These are phyloP conservation scores for Drosophila sordidula DNA, from an alignment of 2,888 invertebrate genomes.

Conservation along the genomic window DNA sequence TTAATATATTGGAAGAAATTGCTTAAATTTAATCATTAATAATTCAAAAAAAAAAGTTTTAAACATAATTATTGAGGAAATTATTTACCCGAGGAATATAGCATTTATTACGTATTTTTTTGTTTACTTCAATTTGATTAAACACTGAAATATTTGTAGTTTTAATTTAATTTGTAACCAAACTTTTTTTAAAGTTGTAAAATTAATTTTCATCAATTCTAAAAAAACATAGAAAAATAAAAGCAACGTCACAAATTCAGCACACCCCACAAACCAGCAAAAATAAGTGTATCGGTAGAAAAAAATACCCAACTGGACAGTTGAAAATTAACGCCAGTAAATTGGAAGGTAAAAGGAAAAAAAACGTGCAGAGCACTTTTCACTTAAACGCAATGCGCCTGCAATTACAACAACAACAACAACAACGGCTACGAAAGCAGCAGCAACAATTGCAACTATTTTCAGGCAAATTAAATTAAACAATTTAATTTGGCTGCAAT, in stretches of 20 bases:
- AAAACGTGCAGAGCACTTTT: slow-evolving; percentile 59
- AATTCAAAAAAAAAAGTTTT: background rate
- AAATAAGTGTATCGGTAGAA: background rate
- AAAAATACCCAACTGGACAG: slow-evolving; percentile 33
- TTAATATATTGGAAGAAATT: too few species aligned
- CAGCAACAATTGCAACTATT: slow-evolving; percentile 51
- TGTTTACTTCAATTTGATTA: too few species aligned
- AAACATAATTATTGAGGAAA: too few species aligned
- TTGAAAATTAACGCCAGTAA: slow-evolving; percentile 48
- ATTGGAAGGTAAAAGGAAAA: slow-evolving; percentile 19
- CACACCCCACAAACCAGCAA: background rate
- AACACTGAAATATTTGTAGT: too few species aligned
- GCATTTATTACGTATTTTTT: too few species aligned
- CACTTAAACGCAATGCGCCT: slow-evolving; percentile 56
- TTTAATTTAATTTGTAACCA: too few species aligned
- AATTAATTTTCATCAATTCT: too few species aligned
- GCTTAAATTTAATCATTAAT: background rate
- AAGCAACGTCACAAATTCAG: background rate
- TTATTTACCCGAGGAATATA: too few species aligned
- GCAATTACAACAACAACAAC: slow-evolving; percentile 52
- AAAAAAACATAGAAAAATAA: too few species aligned
- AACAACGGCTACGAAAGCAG: slow-evolving; percentile 21
- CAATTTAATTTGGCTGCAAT: slow-evolving; percentile 78
- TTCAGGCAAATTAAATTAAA: slow-evolving; percentile 73
- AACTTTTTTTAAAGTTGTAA: too few species aligned